These are phyloP conservation scores for Pemphigus obesinymphae DNA, from an alignment of 1,140 invertebrate species.

Conservation along the genomic window DNA sequence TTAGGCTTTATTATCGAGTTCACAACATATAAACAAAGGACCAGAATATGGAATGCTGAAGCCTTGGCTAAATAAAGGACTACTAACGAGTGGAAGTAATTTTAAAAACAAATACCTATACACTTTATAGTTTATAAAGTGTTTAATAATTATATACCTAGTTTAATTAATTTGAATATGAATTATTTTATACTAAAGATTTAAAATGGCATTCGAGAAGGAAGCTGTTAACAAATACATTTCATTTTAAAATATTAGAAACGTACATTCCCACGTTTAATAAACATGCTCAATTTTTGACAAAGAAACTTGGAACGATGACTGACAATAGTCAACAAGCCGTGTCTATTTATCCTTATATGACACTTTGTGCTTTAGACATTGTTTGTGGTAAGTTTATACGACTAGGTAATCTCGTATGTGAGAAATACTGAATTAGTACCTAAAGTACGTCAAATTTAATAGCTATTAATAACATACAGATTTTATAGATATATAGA, in stretches of 20 bases:
- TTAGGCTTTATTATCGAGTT: slow-evolving; percentile 11
- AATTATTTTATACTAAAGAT: slow-evolving; percentile 42
- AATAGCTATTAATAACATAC: too few relatives aligned
- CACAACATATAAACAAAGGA: slow-evolving; percentile 43
- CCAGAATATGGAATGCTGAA: slow-evolving; percentile 41
- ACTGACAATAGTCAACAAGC: not conserved
- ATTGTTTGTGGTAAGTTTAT: slow-evolving; percentile 72
- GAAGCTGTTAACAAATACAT: slow-evolving; percentile 64
- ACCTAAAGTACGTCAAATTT: too few relatives aligned
- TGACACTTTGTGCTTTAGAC: slow-evolving; percentile 74
- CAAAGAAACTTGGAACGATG: slow-evolving; percentile 56
- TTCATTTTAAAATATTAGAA: slow-evolving; percentile 65
- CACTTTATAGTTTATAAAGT: too few relatives aligned
- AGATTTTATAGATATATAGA: too few relatives aligned
- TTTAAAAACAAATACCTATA: not conserved
- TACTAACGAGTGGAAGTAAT: slow-evolving; percentile 44
- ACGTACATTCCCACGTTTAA: slow-evolving; percentile 62
- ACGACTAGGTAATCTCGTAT: too few relatives aligned
- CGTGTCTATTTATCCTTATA: slow-evolving; percentile 70
- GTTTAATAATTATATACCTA: not conserved
- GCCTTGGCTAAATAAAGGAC: slow-evolving; percentile 43
- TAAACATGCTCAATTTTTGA: slow-evolving; percentile 57
- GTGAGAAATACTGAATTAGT: too few relatives aligned
- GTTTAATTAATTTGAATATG: not conserved
- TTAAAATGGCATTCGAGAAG: slow-evolving; percentile 59